Base-by-base conservation (phyloP, 2,113 vertebrate species). In the Carassius auratus region DNA sequence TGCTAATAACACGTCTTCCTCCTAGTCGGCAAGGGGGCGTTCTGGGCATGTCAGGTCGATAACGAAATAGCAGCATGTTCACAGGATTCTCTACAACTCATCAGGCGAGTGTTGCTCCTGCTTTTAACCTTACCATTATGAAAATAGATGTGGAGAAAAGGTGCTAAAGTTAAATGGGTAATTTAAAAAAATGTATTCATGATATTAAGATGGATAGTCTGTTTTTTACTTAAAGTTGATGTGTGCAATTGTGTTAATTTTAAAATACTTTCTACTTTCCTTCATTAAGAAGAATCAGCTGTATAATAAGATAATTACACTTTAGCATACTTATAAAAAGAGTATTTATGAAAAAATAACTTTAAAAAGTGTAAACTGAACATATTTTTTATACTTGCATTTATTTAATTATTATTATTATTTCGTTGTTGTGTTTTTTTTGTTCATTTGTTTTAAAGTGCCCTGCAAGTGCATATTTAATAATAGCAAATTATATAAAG, bases 21-120 rank as follows among this genome's bases (percentile, higher is more conserved):
- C 78, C 8, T 88, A 84, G 33, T 80, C 88, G 89, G 90, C 87
- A 89, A 74, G 90, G 90, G 89, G 92, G 92, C 74, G 88, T 93
- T 88, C 85, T 90, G 88, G 91, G 90, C 88, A 89, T 92, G 92
- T 92, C 92, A 90, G 87, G 21, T 64, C 90, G 94, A 95, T 94
- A 92, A 93, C 89, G 81, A 90, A 93, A 92, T 90, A 91, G 93
- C 92, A 84, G 92, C 86, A 88, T 93, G 93, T 93, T 93, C 92
- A 87, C 90, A 86, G 87, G 76, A 82, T 93, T 94, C 94, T 94
- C 94, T 93, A 19, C 85, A 76, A 87, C 69, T 57, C 84, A 83
- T 91, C 94, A 94, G 91, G 83, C 90, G 87, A 90, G 89, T 88
- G 86, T 90, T 92, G 88, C 87, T 82, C 88, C 87, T 88, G 66